Evolutionary conservation across 1,140 invertebrate species (phyloP), one percentile per base, ranked within the genome.

Genomic region (Galleria mellonella): DNA sequence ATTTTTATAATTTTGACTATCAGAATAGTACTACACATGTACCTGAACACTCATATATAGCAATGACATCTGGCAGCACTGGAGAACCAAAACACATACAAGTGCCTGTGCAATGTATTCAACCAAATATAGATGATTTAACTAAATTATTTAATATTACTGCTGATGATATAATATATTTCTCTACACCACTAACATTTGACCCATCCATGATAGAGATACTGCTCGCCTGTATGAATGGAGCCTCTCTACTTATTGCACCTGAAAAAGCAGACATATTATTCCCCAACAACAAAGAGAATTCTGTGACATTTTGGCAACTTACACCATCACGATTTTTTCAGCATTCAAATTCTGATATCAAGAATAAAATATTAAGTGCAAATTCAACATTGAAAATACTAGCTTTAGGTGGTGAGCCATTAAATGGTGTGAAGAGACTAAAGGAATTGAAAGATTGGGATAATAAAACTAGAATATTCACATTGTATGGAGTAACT

Each of bases 151-250:
- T 92, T 42, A 49, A 79, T 5, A 71, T 91, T 4, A 72, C 62
- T n/a, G 23, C 58, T 7, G 32, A 41, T 9, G 93, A 95, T 83
- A 75, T 91, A 44, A 89, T 95, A 49, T 91, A 92, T 59, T 90
- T 92, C 57, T 87, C 91, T 4, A 92, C 94, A 37, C 91, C 92
- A 12, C 65, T 94, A 31, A 94, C 93, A 32, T 96, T 96, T 90
- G 94, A 96, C 79, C 94, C 94, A 7, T 92, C 91, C 36, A 88
- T 95, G 55, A 70, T 96, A 32, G 94, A 96, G 83, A 87, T 95
- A 32, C 91, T 94, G 64, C 72, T 94, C 17, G 88, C 89, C 5
- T 83, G 93, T 31, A 83, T 75, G 35, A 89, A 87, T 81, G 90
- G 89, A 32, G 90, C 90, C 10, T 88, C 89, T 28, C 67, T 96